A percentile compares a stretch with the other conserved stretches of the same genome.
Evolutionary conservation across 2,888 invertebrate species (phyloP).

Genomic region (Baronia brevicornis): DNA sequence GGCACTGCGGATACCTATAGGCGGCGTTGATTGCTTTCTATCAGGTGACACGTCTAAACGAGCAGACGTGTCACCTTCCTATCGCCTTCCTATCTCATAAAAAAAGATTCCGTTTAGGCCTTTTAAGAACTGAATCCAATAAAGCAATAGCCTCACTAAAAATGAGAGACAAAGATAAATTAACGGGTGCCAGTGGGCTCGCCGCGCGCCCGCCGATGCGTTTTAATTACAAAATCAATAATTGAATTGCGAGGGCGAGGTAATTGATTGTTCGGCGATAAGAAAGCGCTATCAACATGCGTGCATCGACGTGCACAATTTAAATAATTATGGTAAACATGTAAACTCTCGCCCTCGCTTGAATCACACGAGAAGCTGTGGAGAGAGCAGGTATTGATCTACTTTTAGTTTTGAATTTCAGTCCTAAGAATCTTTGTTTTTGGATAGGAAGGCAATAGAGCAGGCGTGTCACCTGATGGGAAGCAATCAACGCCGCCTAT

Average conservation of each 20-base stretch:
- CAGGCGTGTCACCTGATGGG: too few species aligned
- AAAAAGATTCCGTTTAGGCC: too few species aligned
- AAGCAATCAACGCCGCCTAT: too few species aligned
- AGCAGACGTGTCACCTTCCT: too few species aligned
- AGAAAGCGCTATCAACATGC: conserved; percentile 46
- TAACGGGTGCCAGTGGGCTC: conserved; percentile 29
- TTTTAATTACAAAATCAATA: conserved; percentile 73
- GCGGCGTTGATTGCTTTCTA: too few species aligned
- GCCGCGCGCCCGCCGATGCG: conserved; percentile 50
- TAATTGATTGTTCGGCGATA: conserved; percentile 63
- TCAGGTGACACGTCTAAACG: too few species aligned
- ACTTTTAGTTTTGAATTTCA: conserved; percentile 4
- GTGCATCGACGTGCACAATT: conserved; percentile 39
- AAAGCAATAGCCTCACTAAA: conserved; percentile 42
- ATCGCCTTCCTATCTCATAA: too few species aligned
- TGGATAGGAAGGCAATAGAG: too few species aligned
- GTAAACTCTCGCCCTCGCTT: conserved; percentile 9
- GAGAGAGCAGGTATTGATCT: conserved; percentile 4
- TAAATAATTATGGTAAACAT: conserved; percentile 22
- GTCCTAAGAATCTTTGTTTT: too few species aligned
- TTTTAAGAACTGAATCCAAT: conserved; percentile 43
- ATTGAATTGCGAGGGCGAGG: conserved; percentile 56
- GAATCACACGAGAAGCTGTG: conserved; percentile 1
- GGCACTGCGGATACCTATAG: too few species aligned
- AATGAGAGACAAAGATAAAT: conserved; percentile 36